A percentile compares a stretch with the other conserved stretches of the same genome.
phyloP scores from a whole-genome alignment of 2,113 vertebrate species.

The Semnornis frantzii region DNA sequence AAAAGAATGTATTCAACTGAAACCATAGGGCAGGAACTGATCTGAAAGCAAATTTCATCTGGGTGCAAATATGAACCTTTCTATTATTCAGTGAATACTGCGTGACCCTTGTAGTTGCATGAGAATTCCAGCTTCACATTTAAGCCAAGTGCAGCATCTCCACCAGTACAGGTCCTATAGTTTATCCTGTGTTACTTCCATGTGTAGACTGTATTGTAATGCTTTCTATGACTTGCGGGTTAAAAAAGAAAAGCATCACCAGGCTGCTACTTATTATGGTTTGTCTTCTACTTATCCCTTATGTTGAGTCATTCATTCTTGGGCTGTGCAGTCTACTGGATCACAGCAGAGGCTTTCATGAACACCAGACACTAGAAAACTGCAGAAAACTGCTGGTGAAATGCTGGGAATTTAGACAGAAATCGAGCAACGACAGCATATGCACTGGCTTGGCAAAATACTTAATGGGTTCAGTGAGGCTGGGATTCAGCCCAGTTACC shows the following conservation, averaged over 20 bases:
- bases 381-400: neutral
- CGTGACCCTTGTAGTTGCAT: neutral
- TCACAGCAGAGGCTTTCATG: neutral
- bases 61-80: neutral
- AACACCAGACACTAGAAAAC: neutral
- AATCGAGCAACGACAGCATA: neutral
- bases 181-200: neutral
- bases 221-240: neutral
- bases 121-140: neutral
- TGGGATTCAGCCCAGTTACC: neutral
- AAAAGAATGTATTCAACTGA: neutral
- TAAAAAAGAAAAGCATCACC: neutral
- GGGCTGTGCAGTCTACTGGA: neutral
- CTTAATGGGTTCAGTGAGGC: neutral
- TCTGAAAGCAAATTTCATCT: neutral
- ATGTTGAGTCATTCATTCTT: neutral
- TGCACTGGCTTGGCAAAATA: neutral
- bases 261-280: neutral
- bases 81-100: neutral
- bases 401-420: neutral
- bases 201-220: neutral
- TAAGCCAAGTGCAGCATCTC: neutral
- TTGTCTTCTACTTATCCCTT: neutral
- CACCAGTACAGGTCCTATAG: neutral
- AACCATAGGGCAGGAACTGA: neutral